Conservation (phyloP, 2,888 invertebrate species). For the Leistus spinibarbis region DNA sequence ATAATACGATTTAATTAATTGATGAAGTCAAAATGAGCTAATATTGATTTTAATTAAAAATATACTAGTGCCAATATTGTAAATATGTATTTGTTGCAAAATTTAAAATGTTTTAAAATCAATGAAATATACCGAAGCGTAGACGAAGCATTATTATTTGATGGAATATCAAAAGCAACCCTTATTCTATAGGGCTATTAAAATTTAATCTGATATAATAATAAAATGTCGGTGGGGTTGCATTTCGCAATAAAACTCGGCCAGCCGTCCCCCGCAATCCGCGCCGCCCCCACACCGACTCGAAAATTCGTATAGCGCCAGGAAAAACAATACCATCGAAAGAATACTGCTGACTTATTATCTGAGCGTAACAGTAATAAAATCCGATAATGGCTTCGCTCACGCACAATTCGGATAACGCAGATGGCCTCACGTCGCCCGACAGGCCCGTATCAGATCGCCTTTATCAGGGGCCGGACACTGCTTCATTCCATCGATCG, state of each 20-base stretch:
- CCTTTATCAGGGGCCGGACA: neutral
- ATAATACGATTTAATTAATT: no score
- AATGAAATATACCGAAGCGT: slow-evolving; percentile 5
- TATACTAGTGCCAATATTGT: no score
- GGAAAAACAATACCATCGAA: slow-evolving; percentile 34
- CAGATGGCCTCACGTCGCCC: slow-evolving; percentile 36
- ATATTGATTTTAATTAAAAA: no score
- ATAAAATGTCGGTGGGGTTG: slow-evolving; percentile 20
- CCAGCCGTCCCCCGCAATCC: neutral
- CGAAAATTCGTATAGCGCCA: slow-evolving; percentile 17
- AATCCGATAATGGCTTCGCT: slow-evolving; percentile 38
- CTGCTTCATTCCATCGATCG: no score
- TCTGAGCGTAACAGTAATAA: slow-evolving; percentile 36
- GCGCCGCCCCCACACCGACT: slow-evolving; percentile 3
- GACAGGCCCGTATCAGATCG: slow-evolving; percentile 19
- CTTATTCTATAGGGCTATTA: slow-evolving; percentile 18
- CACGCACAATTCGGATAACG: slow-evolving; percentile 39
- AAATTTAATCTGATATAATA: slow-evolving; percentile 38
- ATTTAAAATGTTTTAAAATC: neutral
- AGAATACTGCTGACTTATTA: slow-evolving; percentile 40
- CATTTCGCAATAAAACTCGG: neutral
- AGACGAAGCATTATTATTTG: neutral
- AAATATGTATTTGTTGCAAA: no score
- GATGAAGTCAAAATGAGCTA: no score
- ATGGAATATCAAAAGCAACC: slow-evolving; percentile 25